Evolutionary conservation across 2,888 invertebrate species (phyloP), one percentile per base, ranked within the genome.

Genomic region (Oligia strigilis): DNA sequence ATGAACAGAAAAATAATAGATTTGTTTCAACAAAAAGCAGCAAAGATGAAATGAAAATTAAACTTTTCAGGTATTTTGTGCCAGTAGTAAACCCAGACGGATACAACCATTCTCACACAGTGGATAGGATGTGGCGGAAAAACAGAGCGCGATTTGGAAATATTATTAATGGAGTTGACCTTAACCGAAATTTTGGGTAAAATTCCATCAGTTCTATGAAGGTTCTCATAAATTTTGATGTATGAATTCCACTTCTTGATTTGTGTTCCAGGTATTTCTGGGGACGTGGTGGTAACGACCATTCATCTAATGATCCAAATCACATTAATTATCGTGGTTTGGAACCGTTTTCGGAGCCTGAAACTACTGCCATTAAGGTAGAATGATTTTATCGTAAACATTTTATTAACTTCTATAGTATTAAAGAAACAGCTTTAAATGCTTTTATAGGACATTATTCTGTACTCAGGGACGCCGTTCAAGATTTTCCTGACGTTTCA

Each of bases 71-170:
- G 97, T 98, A 98, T 92, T 96, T 98, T 75, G 96, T 98, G 65
- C 98, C 98, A 0, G 97, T 98, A 23, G 97, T 98, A 55, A 98
- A 99, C 95, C 99, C 99, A 40, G 98, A 99, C 93, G 99, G 99
- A 6, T 99, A 99, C 93, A 98, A 98, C 90, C 98, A 98, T 92
- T 97, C 98, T 0, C 98, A 98, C 92, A 97, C 97, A 0, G 96
- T 95, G 23, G 98, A 99, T 91, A 97, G 99, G 46, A 95, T 99
- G 92, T 99, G 99, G 99, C 97, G 98, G 46, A 98, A 98, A 92
- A 98, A 98, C 90, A 97, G 98, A 82, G 91, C 95, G 43, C 89
- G 93, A 4, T 95, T 97, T 77, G 97, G 97, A n/a, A 93, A 91
- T 64, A 87, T 83, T 0, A 98, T 98, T 87, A 91, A 91, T 11